Percentiles rank a stretch among this genome's conserved stretches.
Evolutionary conservation across 2,888 invertebrate species (phyloP).

Genomic region (Isoperla grammatica): DNA sequence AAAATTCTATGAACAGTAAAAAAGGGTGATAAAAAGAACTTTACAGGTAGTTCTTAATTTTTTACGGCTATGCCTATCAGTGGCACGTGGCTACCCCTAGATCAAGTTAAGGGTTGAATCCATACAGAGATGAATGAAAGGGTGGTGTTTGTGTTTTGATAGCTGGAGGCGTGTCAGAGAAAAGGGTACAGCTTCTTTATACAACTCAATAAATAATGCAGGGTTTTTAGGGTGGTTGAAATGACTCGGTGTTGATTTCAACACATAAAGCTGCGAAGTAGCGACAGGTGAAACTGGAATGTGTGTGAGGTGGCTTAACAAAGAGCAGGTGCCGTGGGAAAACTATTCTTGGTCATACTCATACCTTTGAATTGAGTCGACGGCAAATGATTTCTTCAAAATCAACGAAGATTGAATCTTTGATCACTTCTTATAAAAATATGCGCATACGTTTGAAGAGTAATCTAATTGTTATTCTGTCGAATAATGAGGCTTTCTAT

Average conservation of each 20-base stretch:
- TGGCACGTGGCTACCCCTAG: constrained; percentile 18
- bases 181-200: constrained; percentile 13
- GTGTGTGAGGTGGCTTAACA: neutral
- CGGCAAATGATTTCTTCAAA: no score
- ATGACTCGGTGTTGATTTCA: constrained; percentile 12
- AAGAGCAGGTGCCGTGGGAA: no score
- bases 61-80: constrained; percentile 9
- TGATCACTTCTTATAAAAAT: no score
- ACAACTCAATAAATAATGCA: constrained; percentile 15
- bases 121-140: constrained; percentile 13
- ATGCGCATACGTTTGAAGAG: no score
- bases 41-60: constrained; percentile 24
- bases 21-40: constrained; percentile 14
- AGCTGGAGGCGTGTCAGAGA: constrained; percentile 4
- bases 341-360: no score
- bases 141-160: constrained; percentile 17
- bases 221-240: no score
- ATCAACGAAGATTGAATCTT: no score
- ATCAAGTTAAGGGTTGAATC: constrained; percentile 23
- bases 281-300: constrained; percentile 19
- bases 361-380: no score
- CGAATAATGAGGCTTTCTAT: no score
- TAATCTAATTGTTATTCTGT: no score
- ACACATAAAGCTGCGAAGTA: neutral
- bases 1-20: no score